phyloP scores from a whole-genome alignment of 2,113 vertebrate genomes.

The Brachirus orientalis region DNA sequence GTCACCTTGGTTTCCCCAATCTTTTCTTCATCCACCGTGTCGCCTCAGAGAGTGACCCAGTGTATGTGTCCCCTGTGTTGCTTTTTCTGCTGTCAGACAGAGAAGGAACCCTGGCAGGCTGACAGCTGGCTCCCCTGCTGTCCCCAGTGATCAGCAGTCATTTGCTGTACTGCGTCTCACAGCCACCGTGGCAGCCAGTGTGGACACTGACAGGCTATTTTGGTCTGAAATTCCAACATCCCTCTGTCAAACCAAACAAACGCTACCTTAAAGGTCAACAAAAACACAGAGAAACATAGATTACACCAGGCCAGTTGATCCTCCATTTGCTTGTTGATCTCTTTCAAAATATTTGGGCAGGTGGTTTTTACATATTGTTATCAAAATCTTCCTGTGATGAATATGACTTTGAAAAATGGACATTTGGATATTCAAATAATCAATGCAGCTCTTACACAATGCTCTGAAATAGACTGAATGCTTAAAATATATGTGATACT shows the following conservation, averaged over 20 bases:
- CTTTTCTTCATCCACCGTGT: constrained; percentile 36
- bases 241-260: constrained; percentile 64
- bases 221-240: constrained; percentile 63
- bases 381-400: constrained; percentile 7
- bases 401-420: no score
- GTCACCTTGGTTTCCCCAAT: constrained; percentile 48
- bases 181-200: constrained; percentile 44
- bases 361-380: not conserved
- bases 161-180: constrained; percentile 69
- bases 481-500: no score
- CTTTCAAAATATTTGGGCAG: constrained; percentile 7
- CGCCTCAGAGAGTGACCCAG: constrained; percentile 35
- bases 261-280: constrained; percentile 65
- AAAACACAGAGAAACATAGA: constrained; percentile 29
- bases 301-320: constrained; percentile 18
- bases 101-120: constrained; percentile 55
- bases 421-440: no score
- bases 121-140: constrained; percentile 64
- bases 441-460: no score
- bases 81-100: constrained; percentile 53
- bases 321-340: constrained; percentile 27
- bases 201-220: constrained; percentile 70
- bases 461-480: no score
- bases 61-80: constrained; percentile 43
- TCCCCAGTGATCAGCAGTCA: constrained; percentile 67